Evolutionary conservation across 37 sponge, comb jelly and placozoan species (phyloP).

Genomic region (Halichondria panicea): DNA sequence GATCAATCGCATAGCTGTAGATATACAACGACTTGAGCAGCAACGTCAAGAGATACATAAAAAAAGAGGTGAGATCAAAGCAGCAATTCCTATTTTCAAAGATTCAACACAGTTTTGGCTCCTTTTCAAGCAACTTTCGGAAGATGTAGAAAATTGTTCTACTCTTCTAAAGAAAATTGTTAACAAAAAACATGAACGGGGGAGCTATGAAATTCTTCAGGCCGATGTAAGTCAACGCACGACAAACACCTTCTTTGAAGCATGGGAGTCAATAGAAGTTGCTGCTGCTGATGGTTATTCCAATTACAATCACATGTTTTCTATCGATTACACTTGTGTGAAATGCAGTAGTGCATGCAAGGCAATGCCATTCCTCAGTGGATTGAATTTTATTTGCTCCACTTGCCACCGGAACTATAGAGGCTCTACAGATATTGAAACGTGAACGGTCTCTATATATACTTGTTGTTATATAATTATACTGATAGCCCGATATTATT

Average conservation of each 20-base stretch:
- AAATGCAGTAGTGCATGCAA: too few relatives aligned
- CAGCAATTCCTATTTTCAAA: constrained; percentile 6
- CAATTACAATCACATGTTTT: too few relatives aligned
- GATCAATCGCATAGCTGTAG: neutral
- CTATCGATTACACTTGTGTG: too few relatives aligned
- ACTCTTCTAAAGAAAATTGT: constrained; percentile 14
- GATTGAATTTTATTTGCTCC: too few relatives aligned
- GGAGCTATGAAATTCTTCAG: neutral
- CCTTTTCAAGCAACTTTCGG: neutral
- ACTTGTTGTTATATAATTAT: too few relatives aligned
- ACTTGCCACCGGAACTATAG: too few relatives aligned
- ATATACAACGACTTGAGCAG: neutral
- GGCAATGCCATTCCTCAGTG: too few relatives aligned
- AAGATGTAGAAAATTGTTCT: constrained; percentile 8
- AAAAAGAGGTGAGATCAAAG: constrained; percentile 12
- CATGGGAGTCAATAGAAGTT: too few relatives aligned
- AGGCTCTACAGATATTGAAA: too few relatives aligned
- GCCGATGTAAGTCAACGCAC: neutral
- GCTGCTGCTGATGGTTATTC: too few relatives aligned
- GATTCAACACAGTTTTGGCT: constrained; percentile 4
- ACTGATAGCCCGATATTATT: too few relatives aligned
- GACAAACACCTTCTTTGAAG: constrained; percentile 17
- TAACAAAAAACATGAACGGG: neutral
- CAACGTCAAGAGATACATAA: neutral
- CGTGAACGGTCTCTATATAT: too few relatives aligned